Conservation (phyloP, 1,140 invertebrate genomes). For the Agrilus planipennis region DNA sequence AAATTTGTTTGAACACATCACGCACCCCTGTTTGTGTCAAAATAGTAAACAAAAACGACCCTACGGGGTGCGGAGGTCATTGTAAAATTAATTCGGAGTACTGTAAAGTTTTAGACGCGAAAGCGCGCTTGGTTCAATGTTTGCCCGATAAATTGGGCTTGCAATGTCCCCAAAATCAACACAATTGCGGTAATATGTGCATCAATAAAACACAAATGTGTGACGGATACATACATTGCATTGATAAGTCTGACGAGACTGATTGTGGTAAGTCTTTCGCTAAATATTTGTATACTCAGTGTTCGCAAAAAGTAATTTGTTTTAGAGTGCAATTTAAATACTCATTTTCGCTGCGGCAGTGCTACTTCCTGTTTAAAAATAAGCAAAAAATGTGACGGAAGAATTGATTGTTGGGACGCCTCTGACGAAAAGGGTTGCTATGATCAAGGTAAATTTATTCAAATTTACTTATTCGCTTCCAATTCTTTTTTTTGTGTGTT, state of each 20-base stretch:
- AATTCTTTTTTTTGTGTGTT: no score
- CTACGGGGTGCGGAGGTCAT: conserved; percentile 60
- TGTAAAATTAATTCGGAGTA: conserved; percentile 56
- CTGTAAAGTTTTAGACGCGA: conserved; percentile 52
- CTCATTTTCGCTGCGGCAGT: conserved; percentile 66
- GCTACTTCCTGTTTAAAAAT: conserved; percentile 61
- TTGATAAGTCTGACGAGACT: conserved; percentile 65
- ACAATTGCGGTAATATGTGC: conserved; percentile 60
- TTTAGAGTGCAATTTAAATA: conserved; percentile 55
- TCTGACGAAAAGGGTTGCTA: conserved; percentile 68
- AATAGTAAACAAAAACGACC: conserved; percentile 46
- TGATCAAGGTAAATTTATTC: neutral
- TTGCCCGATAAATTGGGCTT: conserved; percentile 33
- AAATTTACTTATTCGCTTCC: no score
- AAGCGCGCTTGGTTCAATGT: conserved; percentile 39
- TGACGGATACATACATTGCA: conserved; percentile 68
- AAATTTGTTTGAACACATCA: conserved; percentile 25
- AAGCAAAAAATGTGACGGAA: conserved; percentile 55
- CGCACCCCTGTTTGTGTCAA: conserved; percentile 43
- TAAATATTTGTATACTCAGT: neutral
- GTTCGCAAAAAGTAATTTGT: conserved; percentile 9
- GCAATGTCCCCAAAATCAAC: conserved; percentile 49
- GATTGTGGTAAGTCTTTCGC: conserved; percentile 51
- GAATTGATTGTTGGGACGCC: conserved; percentile 70
- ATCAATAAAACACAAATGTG: conserved; percentile 53